phyloP scores from a whole-genome alignment of 2,888 invertebrate genomes.

The Ctena decussata region DNA sequence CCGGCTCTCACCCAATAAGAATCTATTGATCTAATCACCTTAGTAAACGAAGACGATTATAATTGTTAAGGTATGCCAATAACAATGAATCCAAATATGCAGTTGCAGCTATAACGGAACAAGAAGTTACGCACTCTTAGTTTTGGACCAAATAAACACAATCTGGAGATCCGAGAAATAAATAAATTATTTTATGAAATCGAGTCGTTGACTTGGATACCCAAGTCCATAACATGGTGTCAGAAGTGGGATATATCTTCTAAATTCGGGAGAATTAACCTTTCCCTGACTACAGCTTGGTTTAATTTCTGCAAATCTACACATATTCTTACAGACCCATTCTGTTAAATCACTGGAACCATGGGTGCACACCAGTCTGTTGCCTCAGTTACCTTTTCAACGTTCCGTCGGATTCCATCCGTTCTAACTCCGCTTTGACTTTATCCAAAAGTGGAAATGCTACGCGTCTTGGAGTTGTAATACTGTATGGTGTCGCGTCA shows the following conservation, averaged over 20 bases:
- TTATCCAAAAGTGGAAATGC: conserved; percentile 29
- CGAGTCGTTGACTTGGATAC: too few species aligned
- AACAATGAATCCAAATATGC: too few species aligned
- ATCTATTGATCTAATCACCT: too few species aligned
- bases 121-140: too few species aligned
- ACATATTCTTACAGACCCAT: conserved; percentile 46
- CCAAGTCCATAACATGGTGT: too few species aligned
- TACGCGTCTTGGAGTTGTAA: conserved; percentile 28
- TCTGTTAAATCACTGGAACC: conserved; percentile 48
- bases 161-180: too few species aligned
- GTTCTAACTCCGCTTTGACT: conserved; percentile 49
- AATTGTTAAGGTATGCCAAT: too few species aligned
- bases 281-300: conserved; percentile 48
- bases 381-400: conserved; percentile 37
- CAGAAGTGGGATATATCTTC: conserved; percentile 58
- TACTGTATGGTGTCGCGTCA: conserved; percentile 10
- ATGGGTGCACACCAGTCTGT: conserved; percentile 54
- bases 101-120: too few species aligned
- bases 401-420: conserved; percentile 49
- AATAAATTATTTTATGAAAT: too few species aligned
- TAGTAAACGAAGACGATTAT: too few species aligned
- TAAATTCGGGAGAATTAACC: conserved; percentile 51
- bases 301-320: conserved; percentile 59
- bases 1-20: too few species aligned
- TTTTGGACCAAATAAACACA: too few species aligned